A percentile compares a stretch with the other conserved stretches of the same genome.
Conservation (phyloP, 1,140 invertebrate genomes). For the Aphelinus atriplicis region DNA sequence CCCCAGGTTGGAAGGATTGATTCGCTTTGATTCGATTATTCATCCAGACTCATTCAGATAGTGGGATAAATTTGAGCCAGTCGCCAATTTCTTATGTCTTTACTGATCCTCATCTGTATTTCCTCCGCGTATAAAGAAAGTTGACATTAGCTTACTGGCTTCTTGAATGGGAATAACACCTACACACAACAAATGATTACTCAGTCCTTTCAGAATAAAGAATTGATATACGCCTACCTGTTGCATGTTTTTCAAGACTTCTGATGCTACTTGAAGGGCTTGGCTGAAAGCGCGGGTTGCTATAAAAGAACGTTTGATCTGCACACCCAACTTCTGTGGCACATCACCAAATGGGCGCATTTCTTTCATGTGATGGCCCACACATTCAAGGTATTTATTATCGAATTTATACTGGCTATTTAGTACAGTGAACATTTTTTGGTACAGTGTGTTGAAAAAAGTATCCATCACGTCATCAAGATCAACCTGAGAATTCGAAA, state of each 20-base stretch:
- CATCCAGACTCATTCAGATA: too few relatives aligned
- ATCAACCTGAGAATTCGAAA: slow-evolving; percentile 69
- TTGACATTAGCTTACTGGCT: too few relatives aligned
- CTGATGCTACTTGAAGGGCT: slow-evolving; percentile 82
- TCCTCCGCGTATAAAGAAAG: too few relatives aligned
- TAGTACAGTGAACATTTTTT: slow-evolving; percentile 95
- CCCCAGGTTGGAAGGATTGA: too few relatives aligned
- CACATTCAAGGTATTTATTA: slow-evolving; percentile 86
- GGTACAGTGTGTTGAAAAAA: slow-evolving; percentile 93
- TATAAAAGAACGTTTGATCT: slow-evolving; percentile 92
- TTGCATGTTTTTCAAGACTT: slow-evolving; percentile 84
- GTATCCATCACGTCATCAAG: slow-evolving; percentile 87
- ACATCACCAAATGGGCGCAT: slow-evolving; percentile 95
- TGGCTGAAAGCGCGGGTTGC: slow-evolving; percentile 93
- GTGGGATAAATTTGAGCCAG: too few relatives aligned
- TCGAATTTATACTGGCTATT: slow-evolving; percentile 91
- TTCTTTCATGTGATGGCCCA: slow-evolving; percentile 90
- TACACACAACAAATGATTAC: too few relatives aligned
- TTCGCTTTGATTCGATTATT: too few relatives aligned
- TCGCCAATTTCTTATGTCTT: too few relatives aligned
- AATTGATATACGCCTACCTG: slow-evolving; percentile 69
- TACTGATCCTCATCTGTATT: too few relatives aligned
- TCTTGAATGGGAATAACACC: too few relatives aligned
- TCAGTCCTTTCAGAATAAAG: too few relatives aligned
- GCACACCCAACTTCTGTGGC: slow-evolving; percentile 86